These are phyloP conservation scores for Cataglyphis cursor DNA, from an alignment of 2,888 invertebrate genomes.

Conservation along the genomic window DNA sequence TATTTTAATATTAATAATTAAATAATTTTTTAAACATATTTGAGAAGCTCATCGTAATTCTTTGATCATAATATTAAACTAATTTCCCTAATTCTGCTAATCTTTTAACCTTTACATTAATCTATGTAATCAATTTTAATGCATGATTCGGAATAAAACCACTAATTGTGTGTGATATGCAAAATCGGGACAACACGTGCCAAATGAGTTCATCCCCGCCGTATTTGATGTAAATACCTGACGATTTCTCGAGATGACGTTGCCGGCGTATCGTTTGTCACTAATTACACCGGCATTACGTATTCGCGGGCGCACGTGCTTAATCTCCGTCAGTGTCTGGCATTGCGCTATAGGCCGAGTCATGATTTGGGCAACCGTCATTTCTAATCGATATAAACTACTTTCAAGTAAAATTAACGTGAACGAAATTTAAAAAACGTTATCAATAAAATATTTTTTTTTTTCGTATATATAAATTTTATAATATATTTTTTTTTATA, in stretches of 20 bases:
- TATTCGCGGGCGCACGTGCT: conserved; percentile 57
- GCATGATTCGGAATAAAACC: background rate
- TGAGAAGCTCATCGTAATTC: background rate
- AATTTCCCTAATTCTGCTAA: background rate
- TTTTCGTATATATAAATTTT: no score
- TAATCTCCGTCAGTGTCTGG: conserved; percentile 42
- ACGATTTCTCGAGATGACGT: conserved; percentile 39
- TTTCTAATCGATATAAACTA: background rate
- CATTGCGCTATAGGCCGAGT: background rate
- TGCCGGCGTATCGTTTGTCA: conserved; percentile 11
- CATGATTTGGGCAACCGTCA: background rate
- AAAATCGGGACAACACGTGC: conserved; percentile 3
- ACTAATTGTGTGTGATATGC: background rate
- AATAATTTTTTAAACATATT: background rate
- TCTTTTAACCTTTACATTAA: background rate
- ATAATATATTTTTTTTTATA: background rate
- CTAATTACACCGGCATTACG: conserved; percentile 17
- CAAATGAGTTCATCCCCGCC: conserved; percentile 8
- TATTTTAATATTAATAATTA: background rate
- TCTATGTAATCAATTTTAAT: background rate
- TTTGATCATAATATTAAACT: background rate
- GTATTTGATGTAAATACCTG: conserved; percentile 30
- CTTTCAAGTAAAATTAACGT: background rate
- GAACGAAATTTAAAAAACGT: background rate
- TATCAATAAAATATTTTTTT: background rate